Evolutionary conservation across 2,888 invertebrate species (phyloP).

Genomic region (Drosophila falleni): DNA sequence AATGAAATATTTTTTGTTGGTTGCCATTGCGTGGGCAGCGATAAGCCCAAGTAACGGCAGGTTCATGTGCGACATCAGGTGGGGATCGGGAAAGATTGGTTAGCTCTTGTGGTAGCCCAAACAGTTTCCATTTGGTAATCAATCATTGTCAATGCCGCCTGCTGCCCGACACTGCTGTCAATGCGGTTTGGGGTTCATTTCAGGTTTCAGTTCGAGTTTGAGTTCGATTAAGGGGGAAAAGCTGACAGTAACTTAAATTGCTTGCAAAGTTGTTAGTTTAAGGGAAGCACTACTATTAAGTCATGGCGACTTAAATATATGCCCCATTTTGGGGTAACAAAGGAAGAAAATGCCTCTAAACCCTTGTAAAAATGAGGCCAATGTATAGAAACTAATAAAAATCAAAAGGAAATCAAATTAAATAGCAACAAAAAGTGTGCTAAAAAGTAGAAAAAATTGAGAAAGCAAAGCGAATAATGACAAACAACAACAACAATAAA

Average conservation of each 20-base stretch:
- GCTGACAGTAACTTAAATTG: conserved; percentile 64
- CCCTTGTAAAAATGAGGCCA: conserved; percentile 59
- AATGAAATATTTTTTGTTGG: conserved; percentile 64
- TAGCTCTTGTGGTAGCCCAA: conserved; percentile 57
- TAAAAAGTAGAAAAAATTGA: conserved; percentile 35
- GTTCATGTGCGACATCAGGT: conserved; percentile 44
- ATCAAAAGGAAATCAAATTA: conserved; percentile 80
- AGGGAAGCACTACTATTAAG: conserved; percentile 8
- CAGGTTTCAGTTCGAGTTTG: background rate
- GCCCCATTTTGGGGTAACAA: conserved; percentile 30
- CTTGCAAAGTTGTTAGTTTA: conserved; percentile 25
- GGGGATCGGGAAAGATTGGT: conserved; percentile 36
- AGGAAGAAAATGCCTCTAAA: conserved; percentile 25
- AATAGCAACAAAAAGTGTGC: conserved; percentile 65
- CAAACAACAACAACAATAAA: conserved; percentile 52
- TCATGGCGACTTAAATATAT: conserved; percentile 32
- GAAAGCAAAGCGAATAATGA: conserved; percentile 29
- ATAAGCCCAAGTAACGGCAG: conserved; percentile 44
- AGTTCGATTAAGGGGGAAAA: conserved; percentile 14
- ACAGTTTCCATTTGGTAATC: conserved; percentile 78
- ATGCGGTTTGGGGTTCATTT: conserved; percentile 63
- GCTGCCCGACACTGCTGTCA: conserved; percentile 68
- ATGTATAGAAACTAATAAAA: conserved; percentile 71
- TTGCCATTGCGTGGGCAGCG: conserved; percentile 28
- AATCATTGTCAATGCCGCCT: conserved; percentile 82